These are phyloP conservation scores for Cyanoderma ruficeps DNA, from an alignment of 2,113 vertebrate species.

Conservation along the genomic window DNA sequence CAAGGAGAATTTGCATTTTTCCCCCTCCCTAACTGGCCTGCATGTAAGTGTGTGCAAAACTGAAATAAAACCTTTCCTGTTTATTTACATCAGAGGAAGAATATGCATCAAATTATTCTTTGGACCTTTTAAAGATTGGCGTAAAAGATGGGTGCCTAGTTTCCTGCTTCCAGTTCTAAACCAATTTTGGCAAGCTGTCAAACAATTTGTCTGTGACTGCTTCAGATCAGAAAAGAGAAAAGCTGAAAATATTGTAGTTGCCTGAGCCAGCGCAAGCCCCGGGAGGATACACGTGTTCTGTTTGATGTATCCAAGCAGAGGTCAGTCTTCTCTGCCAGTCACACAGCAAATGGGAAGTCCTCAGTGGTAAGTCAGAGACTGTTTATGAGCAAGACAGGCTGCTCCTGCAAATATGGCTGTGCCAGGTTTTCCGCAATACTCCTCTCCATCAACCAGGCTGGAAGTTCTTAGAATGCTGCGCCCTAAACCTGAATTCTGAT, in stretches of 20 bases:
- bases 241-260: conserved; percentile 20
- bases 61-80: not conserved
- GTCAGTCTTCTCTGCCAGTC: conserved; percentile 9
- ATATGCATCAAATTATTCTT: not conserved
- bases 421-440: not conserved
- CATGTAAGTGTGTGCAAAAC: not conserved
- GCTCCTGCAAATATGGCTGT: not conserved
- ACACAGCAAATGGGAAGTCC: not conserved
- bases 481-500: not conserved
- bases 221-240: not conserved
- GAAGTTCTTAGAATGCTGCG: not conserved
- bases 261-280: not conserved
- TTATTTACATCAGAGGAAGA: not conserved
- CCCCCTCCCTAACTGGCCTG: not conserved
- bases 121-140: not conserved
- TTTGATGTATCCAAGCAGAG: conserved; percentile 23
- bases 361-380: not conserved
- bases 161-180: not conserved
- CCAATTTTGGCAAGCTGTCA: not conserved
- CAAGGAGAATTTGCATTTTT: not conserved
- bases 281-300: not conserved
- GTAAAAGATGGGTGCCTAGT: not conserved
- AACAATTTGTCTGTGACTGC: not conserved
- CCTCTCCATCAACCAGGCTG: not conserved
- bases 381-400: not conserved